Percentiles rank a stretch among this genome's conserved stretches.
Conservation (phyloP, 2,113 vertebrate species). For the Cebus imitator region DNA sequence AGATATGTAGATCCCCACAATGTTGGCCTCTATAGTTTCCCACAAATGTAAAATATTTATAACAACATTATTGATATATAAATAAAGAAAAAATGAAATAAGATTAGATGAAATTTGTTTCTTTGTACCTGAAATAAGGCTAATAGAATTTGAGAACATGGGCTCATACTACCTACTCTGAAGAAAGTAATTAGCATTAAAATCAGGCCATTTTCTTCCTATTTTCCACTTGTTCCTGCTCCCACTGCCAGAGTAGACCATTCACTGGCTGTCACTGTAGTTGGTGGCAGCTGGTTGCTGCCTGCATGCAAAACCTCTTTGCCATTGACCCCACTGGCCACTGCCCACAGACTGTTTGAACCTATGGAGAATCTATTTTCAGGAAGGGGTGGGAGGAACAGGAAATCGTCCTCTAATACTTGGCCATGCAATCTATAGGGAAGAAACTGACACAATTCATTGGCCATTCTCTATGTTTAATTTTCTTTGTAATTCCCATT, state of each 20-base stretch:
- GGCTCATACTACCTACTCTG: background rate
- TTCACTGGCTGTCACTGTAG: background rate
- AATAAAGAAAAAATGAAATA: conserved; percentile 27
- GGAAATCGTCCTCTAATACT: background rate
- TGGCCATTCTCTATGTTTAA: background rate
- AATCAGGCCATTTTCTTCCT: background rate
- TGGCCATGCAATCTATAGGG: background rate
- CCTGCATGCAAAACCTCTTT: background rate
- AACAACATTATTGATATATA: background rate
- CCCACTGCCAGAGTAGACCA: background rate
- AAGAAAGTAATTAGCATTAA: background rate
- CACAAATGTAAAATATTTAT: background rate
- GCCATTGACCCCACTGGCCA: background rate
- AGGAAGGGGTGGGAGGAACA: background rate
- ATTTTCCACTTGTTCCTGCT: background rate
- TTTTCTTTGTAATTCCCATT: background rate
- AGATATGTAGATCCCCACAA: background rate
- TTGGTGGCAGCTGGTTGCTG: background rate
- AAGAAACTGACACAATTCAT: background rate
- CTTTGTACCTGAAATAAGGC: background rate
- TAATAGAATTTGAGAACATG: background rate
- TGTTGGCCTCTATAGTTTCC: background rate
- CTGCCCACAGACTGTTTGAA: background rate
- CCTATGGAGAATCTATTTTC: background rate
- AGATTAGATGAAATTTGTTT: background rate